Evolutionary conservation across 2,888 invertebrate species (phyloP).

Genomic region (Nemotelus nigrinus): DNA sequence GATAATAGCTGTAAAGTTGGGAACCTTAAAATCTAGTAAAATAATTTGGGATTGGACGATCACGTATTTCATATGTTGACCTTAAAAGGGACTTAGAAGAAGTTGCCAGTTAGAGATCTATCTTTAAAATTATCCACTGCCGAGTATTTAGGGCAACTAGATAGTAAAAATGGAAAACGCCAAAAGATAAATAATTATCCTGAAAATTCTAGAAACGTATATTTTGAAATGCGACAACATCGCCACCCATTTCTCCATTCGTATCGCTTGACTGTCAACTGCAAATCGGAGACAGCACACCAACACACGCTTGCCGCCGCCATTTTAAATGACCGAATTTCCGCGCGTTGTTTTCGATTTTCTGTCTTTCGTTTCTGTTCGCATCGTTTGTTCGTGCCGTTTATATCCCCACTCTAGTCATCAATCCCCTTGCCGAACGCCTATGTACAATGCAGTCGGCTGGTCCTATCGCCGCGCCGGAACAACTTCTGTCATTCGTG

Average conservation of each 20-base stretch:
- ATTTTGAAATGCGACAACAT: not conserved
- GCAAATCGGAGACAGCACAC: not conserved
- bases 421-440: conserved; percentile 2
- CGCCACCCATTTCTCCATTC: not conserved
- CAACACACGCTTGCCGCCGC: not conserved
- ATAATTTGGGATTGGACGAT: no score
- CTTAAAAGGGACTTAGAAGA: no score
- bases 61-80: no score
- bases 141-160: no score
- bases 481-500: conserved; percentile 34
- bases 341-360: conserved; percentile 41
- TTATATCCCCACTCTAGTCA: conserved; percentile 5
- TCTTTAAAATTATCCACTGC: no score
- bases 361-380: conserved; percentile 20
- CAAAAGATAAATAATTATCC: no score
- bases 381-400: not conserved
- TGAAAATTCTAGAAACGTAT: no score
- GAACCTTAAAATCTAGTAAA: no score
- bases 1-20: no score
- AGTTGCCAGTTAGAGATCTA: no score
- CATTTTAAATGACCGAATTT: conserved; percentile 27
- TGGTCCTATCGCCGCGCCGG: not conserved
- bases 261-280: not conserved
- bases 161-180: no score
- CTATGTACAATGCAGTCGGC: conserved; percentile 16